phyloP scores from a whole-genome alignment of 2,888 invertebrate species.

The Drosophila atroscutellata region DNA sequence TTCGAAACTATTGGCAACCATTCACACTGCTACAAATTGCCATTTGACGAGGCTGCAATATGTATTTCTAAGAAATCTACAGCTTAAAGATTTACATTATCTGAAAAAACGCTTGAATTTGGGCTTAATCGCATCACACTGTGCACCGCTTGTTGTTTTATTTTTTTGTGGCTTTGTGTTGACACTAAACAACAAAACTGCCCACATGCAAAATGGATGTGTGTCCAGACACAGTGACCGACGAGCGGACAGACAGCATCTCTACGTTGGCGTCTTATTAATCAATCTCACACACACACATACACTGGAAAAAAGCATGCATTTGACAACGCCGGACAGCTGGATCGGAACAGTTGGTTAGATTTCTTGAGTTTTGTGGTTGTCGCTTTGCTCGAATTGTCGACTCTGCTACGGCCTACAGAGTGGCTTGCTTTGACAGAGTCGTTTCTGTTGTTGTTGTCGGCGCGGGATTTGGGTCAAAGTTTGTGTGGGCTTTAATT shows the following conservation, averaged over 20 bases:
- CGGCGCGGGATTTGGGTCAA: conserved; percentile 71
- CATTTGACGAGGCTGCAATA: background rate
- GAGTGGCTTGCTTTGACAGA: conserved; percentile 24
- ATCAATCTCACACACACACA: conserved; percentile 56
- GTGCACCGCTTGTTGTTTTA: conserved; percentile 42
- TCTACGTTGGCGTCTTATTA: conserved; percentile 72
- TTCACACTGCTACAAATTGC: background rate
- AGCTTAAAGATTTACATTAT: background rate
- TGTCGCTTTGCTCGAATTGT: conserved; percentile 36
- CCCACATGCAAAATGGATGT: conserved; percentile 71
- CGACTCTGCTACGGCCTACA: conserved; percentile 60
- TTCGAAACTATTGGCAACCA: background rate
- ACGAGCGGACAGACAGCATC: conserved; percentile 35
- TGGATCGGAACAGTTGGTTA: conserved; percentile 42
- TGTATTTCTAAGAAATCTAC: background rate
- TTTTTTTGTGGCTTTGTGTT: conserved; percentile 43
- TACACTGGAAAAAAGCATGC: conserved; percentile 10
- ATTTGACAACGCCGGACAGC: conserved; percentile 42
- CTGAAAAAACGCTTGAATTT: conserved; percentile 11
- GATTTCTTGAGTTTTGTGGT: conserved; percentile 8
- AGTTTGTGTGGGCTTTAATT: conserved; percentile 77
- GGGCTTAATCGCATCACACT: conserved; percentile 33
- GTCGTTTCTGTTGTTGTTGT: conserved; percentile 31
- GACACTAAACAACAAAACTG: conserved; percentile 59
- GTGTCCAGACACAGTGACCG: conserved; percentile 44